Percentiles rank a stretch among this genome's conserved stretches.
phyloP scores from a whole-genome alignment of 2,113 vertebrate species.

The Peromyscus polionotus region DNA sequence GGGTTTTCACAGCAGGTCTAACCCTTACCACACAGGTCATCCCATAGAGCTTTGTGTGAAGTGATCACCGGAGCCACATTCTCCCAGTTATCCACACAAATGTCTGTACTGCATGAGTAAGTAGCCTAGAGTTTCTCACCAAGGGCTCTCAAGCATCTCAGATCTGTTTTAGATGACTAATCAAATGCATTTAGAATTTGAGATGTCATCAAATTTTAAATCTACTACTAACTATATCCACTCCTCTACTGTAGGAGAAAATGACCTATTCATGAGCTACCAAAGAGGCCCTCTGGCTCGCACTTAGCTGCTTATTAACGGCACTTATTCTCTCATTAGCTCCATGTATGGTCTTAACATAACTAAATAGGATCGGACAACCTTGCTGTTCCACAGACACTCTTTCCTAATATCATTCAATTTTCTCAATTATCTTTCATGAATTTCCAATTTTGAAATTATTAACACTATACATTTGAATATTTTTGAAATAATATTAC shows the following conservation, averaged over 20 bases:
- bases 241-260: background rate
- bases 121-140: background rate
- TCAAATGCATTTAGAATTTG: background rate
- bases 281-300: background rate
- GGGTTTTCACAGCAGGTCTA: background rate
- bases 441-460: background rate
- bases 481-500: background rate
- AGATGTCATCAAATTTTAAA: background rate
- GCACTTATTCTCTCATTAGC: background rate
- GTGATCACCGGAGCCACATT: background rate
- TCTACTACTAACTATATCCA: background rate
- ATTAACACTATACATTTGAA: background rate
- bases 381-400: accelerated
- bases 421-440: background rate
- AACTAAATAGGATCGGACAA: background rate
- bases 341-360: background rate
- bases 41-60: accelerated
- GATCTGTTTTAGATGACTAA: background rate
- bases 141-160: too few relatives aligned
- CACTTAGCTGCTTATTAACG: background rate
- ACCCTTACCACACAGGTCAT: accelerated
- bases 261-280: background rate
- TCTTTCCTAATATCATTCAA: background rate
- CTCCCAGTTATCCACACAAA: background rate
- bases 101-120: accelerated